Evolutionary conservation across 2,113 vertebrate species (phyloP).

Genomic region (Campylomormyrus tamandua): DNA sequence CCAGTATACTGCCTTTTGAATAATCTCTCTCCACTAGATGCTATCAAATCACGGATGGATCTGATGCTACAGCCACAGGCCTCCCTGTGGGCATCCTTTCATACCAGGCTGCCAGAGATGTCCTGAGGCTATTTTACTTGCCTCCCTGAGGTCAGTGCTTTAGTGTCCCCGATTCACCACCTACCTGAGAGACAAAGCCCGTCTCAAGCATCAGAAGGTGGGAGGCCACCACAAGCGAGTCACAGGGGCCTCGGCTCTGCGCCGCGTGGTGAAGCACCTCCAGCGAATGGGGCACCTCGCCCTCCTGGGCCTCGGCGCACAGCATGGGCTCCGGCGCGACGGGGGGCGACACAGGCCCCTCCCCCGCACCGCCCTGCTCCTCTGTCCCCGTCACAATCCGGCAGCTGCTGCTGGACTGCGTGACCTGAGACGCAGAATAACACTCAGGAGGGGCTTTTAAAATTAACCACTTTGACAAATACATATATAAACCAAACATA

Average conservation of each 20-base stretch:
- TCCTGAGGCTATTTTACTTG: not conserved
- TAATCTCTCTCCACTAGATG: not conserved
- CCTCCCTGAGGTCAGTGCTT: not conserved
- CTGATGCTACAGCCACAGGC: not conserved
- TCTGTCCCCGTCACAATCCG: not conserved
- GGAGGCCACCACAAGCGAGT: slow-evolving; percentile 70
- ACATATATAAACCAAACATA: not conserved
- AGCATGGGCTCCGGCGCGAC: slow-evolving; percentile 77
- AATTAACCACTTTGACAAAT: not conserved
- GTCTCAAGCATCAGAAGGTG: slow-evolving; percentile 89
- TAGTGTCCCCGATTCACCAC: slow-evolving; percentile 2
- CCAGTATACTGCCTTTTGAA: not conserved
- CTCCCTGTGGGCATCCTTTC: not conserved
- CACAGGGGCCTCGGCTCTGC: slow-evolving; percentile 50
- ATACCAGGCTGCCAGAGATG: not conserved
- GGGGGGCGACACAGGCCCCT: slow-evolving; percentile 41
- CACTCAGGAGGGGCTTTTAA: not conserved
- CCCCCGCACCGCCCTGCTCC: not conserved
- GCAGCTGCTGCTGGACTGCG: slow-evolving; percentile 18
- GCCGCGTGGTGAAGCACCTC: slow-evolving; percentile 72
- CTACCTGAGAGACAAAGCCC: slow-evolving; percentile 78
- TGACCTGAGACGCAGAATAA: not conserved
- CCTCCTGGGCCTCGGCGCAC: slow-evolving; percentile 73
- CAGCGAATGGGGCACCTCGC: slow-evolving; percentile 76
- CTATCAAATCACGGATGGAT: not conserved